Evolutionary conservation across 2,113 vertebrate genomes (phyloP), one percentile per base, ranked within the genome.

Genomic region (Cryptotis parvus): DNA sequence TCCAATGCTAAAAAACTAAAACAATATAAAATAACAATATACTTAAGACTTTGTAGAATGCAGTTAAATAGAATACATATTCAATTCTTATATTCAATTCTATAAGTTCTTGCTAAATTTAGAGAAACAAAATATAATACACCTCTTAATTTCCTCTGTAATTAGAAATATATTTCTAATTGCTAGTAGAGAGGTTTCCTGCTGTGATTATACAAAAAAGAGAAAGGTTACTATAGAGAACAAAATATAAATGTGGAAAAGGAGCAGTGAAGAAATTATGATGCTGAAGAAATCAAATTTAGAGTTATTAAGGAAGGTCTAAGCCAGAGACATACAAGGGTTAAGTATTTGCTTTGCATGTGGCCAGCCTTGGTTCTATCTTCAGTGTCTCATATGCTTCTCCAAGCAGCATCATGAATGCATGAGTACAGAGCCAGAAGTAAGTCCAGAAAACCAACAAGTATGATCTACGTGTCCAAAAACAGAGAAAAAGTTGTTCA

Each of bases 251-350:
- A 65, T 84, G 74, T 80, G 55, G 65, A 78, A 92, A 79, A 83
- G 52, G 74, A 91, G 49, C 58, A 79, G 69, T 55, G 45, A 94
- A 90, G 78, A 94, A 90, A 94, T 83, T 87, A 63, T 85, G 70
- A 90, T 4, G 89, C 39, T 61, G 7, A 37, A 94, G 63, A 94
- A 45, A 93, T 65, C n/a, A 91, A 94, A 91, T 72, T 82, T 94
- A 22, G 68, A 43, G 84, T 87, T 65, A 94, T 90, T 93, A 94
- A 58, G 52, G 20, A 55, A 55, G 55, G 55, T 58, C 22, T 49
- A 49, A 49, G 9, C 5, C 45, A 49, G 45, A 49, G 45, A 58
- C 20, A 58, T 58, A 58, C 4, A 58, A 24, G 22, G 18, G 55
- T 58, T 58, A 58, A 58, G 22, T 22, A 58, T 7, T 58, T 58